A percentile compares a stretch with the other conserved stretches of the same genome.
phyloP scores from a whole-genome alignment of 2,113 vertebrate genomes.

The Tachysurus vachellii region DNA sequence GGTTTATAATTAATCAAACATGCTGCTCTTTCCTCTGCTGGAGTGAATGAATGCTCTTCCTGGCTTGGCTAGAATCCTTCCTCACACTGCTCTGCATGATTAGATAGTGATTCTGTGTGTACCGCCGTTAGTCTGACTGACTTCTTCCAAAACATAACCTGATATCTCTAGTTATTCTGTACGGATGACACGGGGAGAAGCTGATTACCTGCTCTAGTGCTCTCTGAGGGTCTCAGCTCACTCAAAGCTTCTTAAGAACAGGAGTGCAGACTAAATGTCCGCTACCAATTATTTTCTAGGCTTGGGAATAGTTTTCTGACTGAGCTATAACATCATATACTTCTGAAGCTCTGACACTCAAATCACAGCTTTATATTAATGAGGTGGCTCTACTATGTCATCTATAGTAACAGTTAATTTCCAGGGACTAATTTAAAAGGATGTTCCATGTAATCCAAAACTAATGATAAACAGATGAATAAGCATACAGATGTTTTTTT shows the following conservation, averaged over 20 bases:
- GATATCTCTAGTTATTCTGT: conserved; percentile 63
- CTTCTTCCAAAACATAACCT: conserved; percentile 63
- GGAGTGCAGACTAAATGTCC: neutral
- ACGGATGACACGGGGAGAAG: conserved; percentile 59
- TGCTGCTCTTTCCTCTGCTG: conserved; percentile 7
- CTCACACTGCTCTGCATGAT: conserved; percentile 65
- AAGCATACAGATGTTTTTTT: neutral
- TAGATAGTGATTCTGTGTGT: conserved; percentile 64
- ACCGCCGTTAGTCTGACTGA: conserved; percentile 58
- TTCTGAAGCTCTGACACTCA: neutral
- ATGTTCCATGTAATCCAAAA: neutral
- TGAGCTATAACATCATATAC: neutral
- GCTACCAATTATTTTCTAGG: neutral
- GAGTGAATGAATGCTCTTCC: neutral
- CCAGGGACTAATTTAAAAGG: neutral
- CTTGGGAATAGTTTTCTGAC: neutral
- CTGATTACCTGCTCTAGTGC: conserved; percentile 66
- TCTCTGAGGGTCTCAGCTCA: conserved; percentile 45
- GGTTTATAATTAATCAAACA: conserved; percentile 62
- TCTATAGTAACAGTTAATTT: neutral
- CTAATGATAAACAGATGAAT: neutral
- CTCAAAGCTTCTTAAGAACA: conserved; percentile 29
- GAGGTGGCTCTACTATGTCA: neutral
- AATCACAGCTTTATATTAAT: neutral
- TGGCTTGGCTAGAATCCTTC: conserved; percentile 50